Evolutionary conservation across 2,797 vertebrate genomes (phyloP), one percentile per base, ranked within the genome.

Genomic region (Acridotheres tristis): DNA sequence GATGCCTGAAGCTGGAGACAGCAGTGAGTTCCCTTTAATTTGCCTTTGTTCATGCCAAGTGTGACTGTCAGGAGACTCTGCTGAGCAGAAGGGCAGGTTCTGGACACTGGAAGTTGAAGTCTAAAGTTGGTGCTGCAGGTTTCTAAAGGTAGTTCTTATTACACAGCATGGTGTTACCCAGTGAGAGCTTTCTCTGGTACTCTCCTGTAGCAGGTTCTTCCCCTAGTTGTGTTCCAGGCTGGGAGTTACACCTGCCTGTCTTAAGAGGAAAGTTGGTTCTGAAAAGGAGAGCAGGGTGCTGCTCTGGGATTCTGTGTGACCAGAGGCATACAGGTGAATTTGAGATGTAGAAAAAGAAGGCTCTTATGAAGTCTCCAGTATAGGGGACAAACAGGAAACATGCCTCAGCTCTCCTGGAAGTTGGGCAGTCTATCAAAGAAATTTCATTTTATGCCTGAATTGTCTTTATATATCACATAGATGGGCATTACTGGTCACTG

Each of bases 361-460:
- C 13, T 69, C 13, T 34, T 79, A 11, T 1, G 10, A 80, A 66
- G 42, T 50, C 48, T 20, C 13, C 62, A 29, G 0, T 48, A 6
- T 0, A 57, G 29, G 26, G 14, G 1, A 7, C 13, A 7, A 29
- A 57, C 45, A 45, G 30, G 45, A 51, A 82, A 14, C 6, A 1
- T 63, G 43, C 22, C 55, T 89, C 59, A 67, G 43, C 36, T 80
- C 38, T 80, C 40, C 53, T 18, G 11, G 50, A 61, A 50, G 50
- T 16, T n/a, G 23, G 23, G 43, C 47, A 57, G 17, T 61, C 6
- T 21, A 10, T 36, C 7, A 50, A 53, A 27, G 34, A 71, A 38
- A 13, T 84, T 74, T 81, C 38, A 36, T 69, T 82, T 54, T 54
- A 23, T 54, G 30, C 30, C 36, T 65, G 9, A 3, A 1, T 48